Base-by-base conservation (phyloP, 2,888 invertebrate species). In the Adineta ricciae region DNA sequence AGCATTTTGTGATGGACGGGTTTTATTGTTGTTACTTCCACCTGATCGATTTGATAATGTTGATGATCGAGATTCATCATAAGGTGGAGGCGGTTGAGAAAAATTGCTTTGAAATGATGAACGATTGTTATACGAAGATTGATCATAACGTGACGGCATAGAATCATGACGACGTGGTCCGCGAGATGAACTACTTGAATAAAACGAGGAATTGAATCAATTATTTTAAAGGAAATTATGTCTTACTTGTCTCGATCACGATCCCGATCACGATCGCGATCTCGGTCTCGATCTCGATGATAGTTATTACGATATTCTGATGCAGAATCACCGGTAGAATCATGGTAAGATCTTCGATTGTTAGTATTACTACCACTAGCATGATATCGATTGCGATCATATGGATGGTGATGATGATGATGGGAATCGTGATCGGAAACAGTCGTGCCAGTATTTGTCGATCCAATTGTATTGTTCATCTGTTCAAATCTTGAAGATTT, bases 401-500 rank as follows among this genome's bases (percentile, higher is more conserved):
- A 78, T 78, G 24, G 38, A n/a, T 78, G 78, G 14, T 41, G 41
- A 78, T 78, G 78, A 41, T 38, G 46, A 46, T 46, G 46, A 11
- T 46, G 64, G 27, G 41, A 4, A 41, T 78, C 78, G 41, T 38
- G 41, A n/a, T 38, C 41, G 5, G 46, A 46, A 24, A 24, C 24
- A 41, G 78, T 78, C n/a, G 78, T 78, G 16, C 78, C 78, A 3
- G 78, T 41, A 78, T 78, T 78, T 78, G 78, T 78, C 41, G 78
- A 78, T n/a, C 78, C 78, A 78, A 78, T 78, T 8, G 41, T 41
- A n/a, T 38, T 78, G n/a, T 78, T 38, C n/a, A 24, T 9, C 27
- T 64, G 64, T 36, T 64, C 64, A 16, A 32, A 32, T 36, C 64
- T 32, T n/a, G 78, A 78, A 21, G 73, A 73, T 38, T 36, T 73